Base-by-base conservation (phyloP, 2,113 vertebrate genomes). In the Archilochus colubris region DNA sequence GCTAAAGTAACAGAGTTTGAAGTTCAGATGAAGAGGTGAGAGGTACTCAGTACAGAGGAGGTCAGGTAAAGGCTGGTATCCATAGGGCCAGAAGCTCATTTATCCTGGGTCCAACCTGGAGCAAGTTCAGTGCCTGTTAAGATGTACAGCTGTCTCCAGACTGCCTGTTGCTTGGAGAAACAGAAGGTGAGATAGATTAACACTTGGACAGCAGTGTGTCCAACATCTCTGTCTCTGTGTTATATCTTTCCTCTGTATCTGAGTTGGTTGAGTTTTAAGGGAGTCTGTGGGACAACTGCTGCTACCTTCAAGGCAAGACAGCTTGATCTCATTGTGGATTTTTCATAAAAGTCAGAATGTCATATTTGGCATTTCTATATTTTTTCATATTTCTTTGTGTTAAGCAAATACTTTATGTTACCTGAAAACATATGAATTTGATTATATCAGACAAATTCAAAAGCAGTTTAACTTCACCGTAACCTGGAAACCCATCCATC, bases 371-470 rank as follows among this genome's bases (percentile, higher is more conserved):
- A 55, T 62, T 91, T 72, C 25, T 82, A 1, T 33, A 2, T 8
- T 64, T 59, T 72, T 43, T 30, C 19, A 3, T 67, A 38, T 67
- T 59, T 84, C 88, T 91, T 85, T 18, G 59, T 74, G 50, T 59
- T 58, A 61, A 15, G 24, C 53, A 89, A 93, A 87, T 78, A 30
- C 36, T 58, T 93, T 89, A 36, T 93, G 82, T 67, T 88, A 36
- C 80, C 85, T 87, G 85, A 76, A 94, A 96, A 86, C 23, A 58
- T 9, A n/a, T 51, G n/a, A 44, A 64, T 89, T 81, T 93, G 76
- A 78, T 93, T 72, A 63, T 18, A 3, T 44, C 82, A 66, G 95
- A 68, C 14, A 54, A 85, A 82, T 82, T 68, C 22, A 66, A 94
- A 79, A 93, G 40, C 57, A 92, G 28, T 86, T 93, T 92, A 86